Percentiles rank a stretch among this genome's conserved stretches.
phyloP scores from a whole-genome alignment of 1,140 invertebrate species.

The Cyphomyrmex costatus region DNA sequence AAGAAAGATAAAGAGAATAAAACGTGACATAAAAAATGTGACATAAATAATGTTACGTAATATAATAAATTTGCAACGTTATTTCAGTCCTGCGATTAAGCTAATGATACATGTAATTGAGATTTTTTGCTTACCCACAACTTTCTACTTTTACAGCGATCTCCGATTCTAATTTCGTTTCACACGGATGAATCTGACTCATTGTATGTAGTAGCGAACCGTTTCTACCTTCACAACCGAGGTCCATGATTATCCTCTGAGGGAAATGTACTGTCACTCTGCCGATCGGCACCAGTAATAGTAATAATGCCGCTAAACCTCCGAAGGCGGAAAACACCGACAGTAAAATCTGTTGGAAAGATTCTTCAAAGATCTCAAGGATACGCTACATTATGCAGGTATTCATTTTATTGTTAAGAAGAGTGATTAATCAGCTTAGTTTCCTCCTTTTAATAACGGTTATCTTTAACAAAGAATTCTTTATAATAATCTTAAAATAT shows the following conservation, averaged over 20 bases:
- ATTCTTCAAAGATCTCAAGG: constrained; percentile 13
- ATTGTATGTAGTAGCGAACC: constrained; percentile 85
- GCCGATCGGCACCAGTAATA: constrained; percentile 91
- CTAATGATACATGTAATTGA: background rate
- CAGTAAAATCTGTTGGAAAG: constrained; percentile 88
- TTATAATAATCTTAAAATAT: too few species aligned
- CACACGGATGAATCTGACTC: constrained; percentile 87
- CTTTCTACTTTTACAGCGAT: constrained; percentile 80
- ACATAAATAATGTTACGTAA: background rate
- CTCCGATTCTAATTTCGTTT: constrained; percentile 75
- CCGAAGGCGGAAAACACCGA: constrained; percentile 90
- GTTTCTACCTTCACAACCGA: constrained; percentile 85
- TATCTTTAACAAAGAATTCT: too few species aligned
- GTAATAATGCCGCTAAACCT: constrained; percentile 89
- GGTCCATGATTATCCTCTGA: constrained; percentile 87
- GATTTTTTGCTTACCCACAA: constrained; percentile 80
- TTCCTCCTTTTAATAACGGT: too few species aligned
- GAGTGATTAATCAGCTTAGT: too few species aligned
- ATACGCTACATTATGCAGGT: background rate
- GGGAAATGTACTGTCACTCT: constrained; percentile 90
- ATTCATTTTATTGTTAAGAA: too few species aligned
- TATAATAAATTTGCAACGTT: constrained; percentile 8
- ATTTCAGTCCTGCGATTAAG: background rate
- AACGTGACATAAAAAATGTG: background rate
- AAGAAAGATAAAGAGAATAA: background rate